phyloP scores from a whole-genome alignment of 2,113 vertebrate species.

The Pipa parva region DNA sequence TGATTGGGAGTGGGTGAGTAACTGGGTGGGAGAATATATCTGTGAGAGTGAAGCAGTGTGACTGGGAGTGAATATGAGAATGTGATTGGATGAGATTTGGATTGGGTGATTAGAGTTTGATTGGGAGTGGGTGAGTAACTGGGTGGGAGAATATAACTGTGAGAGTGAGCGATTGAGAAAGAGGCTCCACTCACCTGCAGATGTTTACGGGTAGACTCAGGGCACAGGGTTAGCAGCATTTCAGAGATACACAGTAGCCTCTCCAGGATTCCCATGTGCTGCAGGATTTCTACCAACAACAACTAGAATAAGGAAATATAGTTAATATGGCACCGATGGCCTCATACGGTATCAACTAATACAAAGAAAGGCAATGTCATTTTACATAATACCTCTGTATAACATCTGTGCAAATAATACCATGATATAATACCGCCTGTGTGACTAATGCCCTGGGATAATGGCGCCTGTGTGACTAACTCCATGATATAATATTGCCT shows the following conservation, averaged over 20 bases:
- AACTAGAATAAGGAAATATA: conserved; percentile 52
- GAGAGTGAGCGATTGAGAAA: not conserved
- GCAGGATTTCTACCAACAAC: conserved; percentile 75
- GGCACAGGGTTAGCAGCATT: conserved; percentile 58
- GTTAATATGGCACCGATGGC: too few species aligned
- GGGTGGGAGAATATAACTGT: not conserved
- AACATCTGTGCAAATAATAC: too few species aligned
- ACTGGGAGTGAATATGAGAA: not conserved
- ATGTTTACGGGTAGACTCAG: conserved; percentile 35
- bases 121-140: not conserved
- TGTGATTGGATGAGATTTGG: not conserved
- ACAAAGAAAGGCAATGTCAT: too few species aligned
- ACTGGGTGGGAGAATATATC: not conserved
- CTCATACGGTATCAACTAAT: too few species aligned
- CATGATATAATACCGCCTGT: too few species aligned
- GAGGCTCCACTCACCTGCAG: conserved; percentile 56
- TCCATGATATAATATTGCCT: too few species aligned
- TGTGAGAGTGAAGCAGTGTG: not conserved
- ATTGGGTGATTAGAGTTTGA: not conserved
- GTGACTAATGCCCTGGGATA: too few species aligned
- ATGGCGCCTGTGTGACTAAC: too few species aligned
- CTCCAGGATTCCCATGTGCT: conserved; percentile 72
- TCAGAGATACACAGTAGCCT: conserved; percentile 68
- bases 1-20: not conserved
- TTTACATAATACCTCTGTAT: too few species aligned